Conservation (phyloP, 1,140 invertebrate genomes). For the Brachionus calyciflorus region DNA sequence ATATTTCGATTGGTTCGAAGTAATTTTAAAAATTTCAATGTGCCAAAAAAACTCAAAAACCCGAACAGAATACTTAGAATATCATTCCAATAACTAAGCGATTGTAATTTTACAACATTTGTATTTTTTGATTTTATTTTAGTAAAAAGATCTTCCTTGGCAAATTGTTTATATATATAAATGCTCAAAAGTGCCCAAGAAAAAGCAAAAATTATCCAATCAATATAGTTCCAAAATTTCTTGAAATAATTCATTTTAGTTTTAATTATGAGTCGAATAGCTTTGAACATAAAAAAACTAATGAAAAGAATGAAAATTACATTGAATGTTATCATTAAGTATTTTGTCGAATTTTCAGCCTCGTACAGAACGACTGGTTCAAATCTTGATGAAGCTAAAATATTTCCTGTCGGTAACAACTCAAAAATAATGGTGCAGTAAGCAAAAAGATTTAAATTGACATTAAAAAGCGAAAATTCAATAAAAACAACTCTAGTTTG, state of each 20-base stretch:
- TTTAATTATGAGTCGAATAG: slow-evolving; percentile 1
- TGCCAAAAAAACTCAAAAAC: slow-evolving; percentile 16
- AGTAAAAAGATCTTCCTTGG: slow-evolving; percentile 58
- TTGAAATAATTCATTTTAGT: slow-evolving; percentile 54
- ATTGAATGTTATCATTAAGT: slow-evolving; percentile 58
- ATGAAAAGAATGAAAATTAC: slow-evolving; percentile 60
- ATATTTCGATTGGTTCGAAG: slow-evolving; percentile 31
- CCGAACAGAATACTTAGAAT: slow-evolving; percentile 6
- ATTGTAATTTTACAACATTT: slow-evolving; percentile 58
- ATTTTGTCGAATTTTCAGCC: slow-evolving; percentile 54
- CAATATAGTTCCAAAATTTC: slow-evolving; percentile 62
- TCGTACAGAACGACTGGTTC: slow-evolving; percentile 55
- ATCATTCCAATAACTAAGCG: slow-evolving; percentile 42
- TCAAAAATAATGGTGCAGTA: slow-evolving; percentile 63
- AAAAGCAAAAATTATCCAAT: slow-evolving; percentile 58
- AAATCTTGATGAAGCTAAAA: slow-evolving; percentile 62
- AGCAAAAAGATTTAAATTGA: slow-evolving; percentile 64
- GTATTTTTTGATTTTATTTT: slow-evolving; percentile 60
- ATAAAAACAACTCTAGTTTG: slow-evolving; percentile 64
- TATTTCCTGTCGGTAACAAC: slow-evolving; percentile 62
- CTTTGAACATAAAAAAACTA: slow-evolving; percentile 60
- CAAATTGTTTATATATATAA: slow-evolving; percentile 58
- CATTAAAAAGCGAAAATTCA: slow-evolving; percentile 66
- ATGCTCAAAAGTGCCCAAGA: slow-evolving; percentile 58
- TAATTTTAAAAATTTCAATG: slow-evolving; percentile 43